Conservation (phyloP, 1,140 invertebrate species). For the Tetragonula clypearis region DNA sequence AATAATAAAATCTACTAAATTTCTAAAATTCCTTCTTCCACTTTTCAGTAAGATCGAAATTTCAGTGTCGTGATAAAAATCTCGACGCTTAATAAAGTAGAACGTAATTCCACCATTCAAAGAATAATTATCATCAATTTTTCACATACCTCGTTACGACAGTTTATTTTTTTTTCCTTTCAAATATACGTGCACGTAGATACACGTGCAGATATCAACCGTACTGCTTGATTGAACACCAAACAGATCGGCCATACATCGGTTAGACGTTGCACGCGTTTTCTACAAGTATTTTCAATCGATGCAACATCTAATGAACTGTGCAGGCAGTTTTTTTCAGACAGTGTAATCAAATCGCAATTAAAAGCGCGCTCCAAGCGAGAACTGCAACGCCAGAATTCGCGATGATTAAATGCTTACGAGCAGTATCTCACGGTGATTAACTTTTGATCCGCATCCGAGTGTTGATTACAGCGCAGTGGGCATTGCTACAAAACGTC, state of each 20-base stretch:
- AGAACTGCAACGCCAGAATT: conserved; percentile 12
- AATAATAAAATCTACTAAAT: neutral
- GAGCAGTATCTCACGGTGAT: conserved; percentile 48
- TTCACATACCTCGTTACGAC: neutral
- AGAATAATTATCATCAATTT: neutral
- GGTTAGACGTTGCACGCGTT: neutral
- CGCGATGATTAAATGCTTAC: conserved; percentile 47
- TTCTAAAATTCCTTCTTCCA: no score
- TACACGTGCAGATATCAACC: neutral
- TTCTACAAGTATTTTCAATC: neutral
- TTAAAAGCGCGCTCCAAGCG: conserved; percentile 26
- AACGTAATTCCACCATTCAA: neutral
- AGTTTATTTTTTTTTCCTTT: neutral
- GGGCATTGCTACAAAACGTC: neutral
- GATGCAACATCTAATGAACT: neutral
- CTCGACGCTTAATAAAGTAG: neutral
- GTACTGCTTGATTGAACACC: neutral
- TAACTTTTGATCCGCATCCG: conserved; percentile 41
- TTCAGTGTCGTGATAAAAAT: neutral
- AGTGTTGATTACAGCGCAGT: conserved; percentile 26
- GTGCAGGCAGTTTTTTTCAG: neutral
- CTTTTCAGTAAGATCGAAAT: no score
- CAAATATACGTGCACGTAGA: neutral
- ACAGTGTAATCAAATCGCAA: conserved; percentile 35
- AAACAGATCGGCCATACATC: neutral